Conservation (phyloP, 2,113 vertebrate species). For the Pteropus alecto region DNA sequence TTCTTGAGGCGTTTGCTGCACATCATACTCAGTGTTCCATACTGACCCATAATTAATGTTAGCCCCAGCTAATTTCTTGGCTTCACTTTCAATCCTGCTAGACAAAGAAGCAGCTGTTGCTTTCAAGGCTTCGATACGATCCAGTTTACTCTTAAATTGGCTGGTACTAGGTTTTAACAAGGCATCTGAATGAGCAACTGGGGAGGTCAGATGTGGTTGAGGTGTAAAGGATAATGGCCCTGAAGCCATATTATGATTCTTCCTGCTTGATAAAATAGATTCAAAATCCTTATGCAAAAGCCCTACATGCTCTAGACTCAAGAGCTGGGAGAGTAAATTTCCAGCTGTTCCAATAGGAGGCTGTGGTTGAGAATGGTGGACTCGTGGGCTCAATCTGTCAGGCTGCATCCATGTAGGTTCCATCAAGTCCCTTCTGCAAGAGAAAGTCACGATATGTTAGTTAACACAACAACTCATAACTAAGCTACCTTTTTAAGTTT, state of each 20-base stretch:
- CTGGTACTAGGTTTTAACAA: conserved; percentile 76
- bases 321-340: conserved; percentile 86
- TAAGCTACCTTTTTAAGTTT: background rate
- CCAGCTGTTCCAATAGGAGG: conserved; percentile 74
- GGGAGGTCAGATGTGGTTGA: conserved; percentile 75
- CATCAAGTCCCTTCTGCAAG: conserved; percentile 85
- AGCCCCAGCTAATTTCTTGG: conserved; percentile 90
- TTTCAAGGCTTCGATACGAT: conserved; percentile 93
- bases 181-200: conserved; percentile 73
- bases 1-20: conserved; percentile 72
- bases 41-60: conserved; percentile 85
- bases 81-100: conserved; percentile 93
- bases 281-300: conserved; percentile 84
- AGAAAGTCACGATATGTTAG: conserved; percentile 32
- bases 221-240: conserved; percentile 69
- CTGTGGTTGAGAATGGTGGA: conserved; percentile 69
- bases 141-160: conserved; percentile 86
- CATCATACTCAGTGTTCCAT: conserved; percentile 79
- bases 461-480: background rate
- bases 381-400: conserved; percentile 83
- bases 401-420: conserved; percentile 84
- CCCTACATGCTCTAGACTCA: conserved; percentile 84
- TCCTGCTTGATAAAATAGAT: conserved; percentile 65
- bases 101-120: conserved; percentile 95
- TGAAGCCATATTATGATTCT: conserved; percentile 66